Conservation (phyloP, 2,113 vertebrate species). For the Desmodus rotundus region DNA sequence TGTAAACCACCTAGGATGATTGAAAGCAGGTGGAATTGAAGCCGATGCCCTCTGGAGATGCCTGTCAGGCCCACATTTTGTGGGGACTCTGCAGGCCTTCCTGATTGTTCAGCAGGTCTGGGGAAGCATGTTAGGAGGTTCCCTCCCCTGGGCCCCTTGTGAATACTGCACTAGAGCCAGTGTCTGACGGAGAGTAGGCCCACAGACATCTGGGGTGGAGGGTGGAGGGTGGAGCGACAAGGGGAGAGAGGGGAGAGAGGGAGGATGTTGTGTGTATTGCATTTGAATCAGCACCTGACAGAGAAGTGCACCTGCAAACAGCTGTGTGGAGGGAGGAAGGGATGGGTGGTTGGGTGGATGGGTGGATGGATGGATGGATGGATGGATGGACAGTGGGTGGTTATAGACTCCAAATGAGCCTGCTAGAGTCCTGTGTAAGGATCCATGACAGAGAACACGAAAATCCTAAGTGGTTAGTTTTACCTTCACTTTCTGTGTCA, state of each 20-base stretch:
- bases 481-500: not conserved
- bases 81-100: constrained; percentile 11
- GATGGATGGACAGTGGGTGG: not conserved
- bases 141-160: not conserved
- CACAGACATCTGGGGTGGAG: not conserved
- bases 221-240: not conserved
- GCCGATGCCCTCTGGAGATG: constrained; percentile 50
- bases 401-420: not conserved
- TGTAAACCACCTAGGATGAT: constrained; percentile 32
- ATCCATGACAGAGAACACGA: not conserved
- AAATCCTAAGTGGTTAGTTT: not conserved
- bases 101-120: constrained; percentile 44
- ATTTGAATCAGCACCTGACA: not conserved
- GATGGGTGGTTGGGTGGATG: not conserved
- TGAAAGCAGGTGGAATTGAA: constrained; percentile 63
- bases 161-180: not conserved
- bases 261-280: not conserved
- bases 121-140: not conserved
- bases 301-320: not conserved
- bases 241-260: not conserved
- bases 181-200: not conserved
- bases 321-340: not conserved
- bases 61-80: constrained; percentile 48
- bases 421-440: not conserved
- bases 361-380: no score